phyloP scores from a whole-genome alignment of 2,888 invertebrate genomes.

The Mesoligia furuncula region DNA sequence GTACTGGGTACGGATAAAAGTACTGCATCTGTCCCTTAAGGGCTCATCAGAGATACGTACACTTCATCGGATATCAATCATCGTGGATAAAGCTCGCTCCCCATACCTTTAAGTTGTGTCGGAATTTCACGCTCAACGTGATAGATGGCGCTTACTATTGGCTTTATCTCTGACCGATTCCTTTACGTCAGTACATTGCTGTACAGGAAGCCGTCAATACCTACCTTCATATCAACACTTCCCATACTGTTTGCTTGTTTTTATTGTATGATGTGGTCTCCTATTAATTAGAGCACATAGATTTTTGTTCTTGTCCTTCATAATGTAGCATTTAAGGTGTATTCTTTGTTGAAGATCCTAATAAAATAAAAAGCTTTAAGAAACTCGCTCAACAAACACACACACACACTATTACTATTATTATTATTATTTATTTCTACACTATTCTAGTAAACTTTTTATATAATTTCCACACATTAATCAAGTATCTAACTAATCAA shows the following conservation, averaged over 20 bases:
- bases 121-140: conserved; percentile 47
- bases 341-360: too few species aligned
- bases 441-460: conserved; percentile 10
- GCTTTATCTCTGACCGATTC: conserved; percentile 41
- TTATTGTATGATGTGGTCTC: too few species aligned
- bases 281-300: too few species aligned
- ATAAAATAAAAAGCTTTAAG: not conserved
- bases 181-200: conserved; percentile 24
- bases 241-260: too few species aligned
- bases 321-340: too few species aligned
- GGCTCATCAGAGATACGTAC: conserved; percentile 39
- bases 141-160: conserved; percentile 58
- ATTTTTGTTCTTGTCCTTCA: too few species aligned
- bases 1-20: conserved; percentile 19
- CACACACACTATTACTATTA: too few species aligned
- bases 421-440: not conserved
- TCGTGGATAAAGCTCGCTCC: conserved; percentile 40
- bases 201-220: conserved; percentile 17
- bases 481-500: conserved; percentile 38
- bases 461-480: conserved; percentile 29
- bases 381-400: not conserved
- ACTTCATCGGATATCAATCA: conserved; percentile 59
- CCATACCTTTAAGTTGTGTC: conserved; percentile 43
- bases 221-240: not conserved
- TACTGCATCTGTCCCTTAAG: conserved; percentile 13